phyloP scores from a whole-genome alignment of 2,888 invertebrate genomes.

The Pocota personata region DNA sequence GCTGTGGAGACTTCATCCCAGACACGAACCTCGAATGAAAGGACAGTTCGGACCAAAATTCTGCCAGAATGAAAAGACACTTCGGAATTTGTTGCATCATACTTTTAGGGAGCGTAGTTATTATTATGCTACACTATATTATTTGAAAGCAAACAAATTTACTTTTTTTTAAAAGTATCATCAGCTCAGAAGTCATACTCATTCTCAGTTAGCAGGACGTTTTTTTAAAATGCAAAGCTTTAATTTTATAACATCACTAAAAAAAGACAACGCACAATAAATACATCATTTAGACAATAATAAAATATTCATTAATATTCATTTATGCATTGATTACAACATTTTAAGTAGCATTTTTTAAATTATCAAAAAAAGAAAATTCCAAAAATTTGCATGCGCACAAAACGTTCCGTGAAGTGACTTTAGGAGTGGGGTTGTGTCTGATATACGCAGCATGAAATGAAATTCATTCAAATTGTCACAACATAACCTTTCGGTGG shows the following conservation, averaged over 20 bases:
- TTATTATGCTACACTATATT: no score
- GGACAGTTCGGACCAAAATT: no score
- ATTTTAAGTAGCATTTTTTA: slow-evolving; percentile 33
- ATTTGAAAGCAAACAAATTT: no score
- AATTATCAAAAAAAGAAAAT: background rate
- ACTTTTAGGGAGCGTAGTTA: no score
- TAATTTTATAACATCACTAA: background rate
- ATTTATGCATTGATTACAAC: slow-evolving; percentile 43
- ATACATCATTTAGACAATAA: slow-evolving; percentile 33
- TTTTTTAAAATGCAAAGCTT: background rate
- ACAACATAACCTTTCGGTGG: slow-evolving; percentile 22
- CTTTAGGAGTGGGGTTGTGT: background rate
- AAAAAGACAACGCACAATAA: background rate
- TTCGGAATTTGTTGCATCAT: no score
- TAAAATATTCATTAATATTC: slow-evolving; percentile 38
- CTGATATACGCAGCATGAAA: background rate
- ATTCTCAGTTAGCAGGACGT: background rate
- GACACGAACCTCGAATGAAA: no score
- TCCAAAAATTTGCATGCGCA: slow-evolving; percentile 21
- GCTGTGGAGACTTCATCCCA: no score
- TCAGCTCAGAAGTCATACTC: no score
- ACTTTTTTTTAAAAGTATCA: no score
- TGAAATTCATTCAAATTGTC: slow-evolving; percentile 45
- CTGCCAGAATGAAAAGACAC: no score
- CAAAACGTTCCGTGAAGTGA: slow-evolving; percentile 7